Percentiles rank a stretch among this genome's conserved stretches.
These are phyloP conservation scores for Gymnoscopelus microlampas DNA, from an alignment of 2,797 vertebrate species.

Conservation along the genomic window DNA sequence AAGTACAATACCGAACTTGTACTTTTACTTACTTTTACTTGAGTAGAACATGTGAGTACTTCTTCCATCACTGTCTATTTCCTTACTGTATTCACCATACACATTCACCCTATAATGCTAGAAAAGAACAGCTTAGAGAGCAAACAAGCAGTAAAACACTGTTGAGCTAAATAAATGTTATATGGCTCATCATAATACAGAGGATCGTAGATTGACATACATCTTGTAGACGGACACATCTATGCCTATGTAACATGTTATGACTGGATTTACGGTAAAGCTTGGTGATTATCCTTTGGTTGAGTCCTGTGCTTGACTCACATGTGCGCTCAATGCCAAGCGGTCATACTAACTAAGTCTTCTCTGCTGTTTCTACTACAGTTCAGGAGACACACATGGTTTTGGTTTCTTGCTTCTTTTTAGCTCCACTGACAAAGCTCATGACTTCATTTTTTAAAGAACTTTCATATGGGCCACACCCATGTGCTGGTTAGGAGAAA, in stretches of 20 bases:
- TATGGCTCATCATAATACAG: too few relatives aligned
- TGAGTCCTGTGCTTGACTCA: conserved; percentile 24
- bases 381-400: conserved; percentile 48
- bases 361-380: conserved; percentile 25
- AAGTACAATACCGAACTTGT: too few relatives aligned
- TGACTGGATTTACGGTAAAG: conserved; percentile 41
- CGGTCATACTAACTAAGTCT: background rate
- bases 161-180: too few relatives aligned
- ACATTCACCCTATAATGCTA: too few relatives aligned
- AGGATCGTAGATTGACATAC: background rate
- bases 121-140: too few relatives aligned
- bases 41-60: too few relatives aligned
- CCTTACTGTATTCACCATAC: too few relatives aligned
- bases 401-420: conserved; percentile 24
- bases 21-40: too few relatives aligned
- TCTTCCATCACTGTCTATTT: too few relatives aligned
- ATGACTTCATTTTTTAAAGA: conserved; percentile 58
- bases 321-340: conserved; percentile 22
- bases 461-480: conserved; percentile 60
- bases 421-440: conserved; percentile 14
- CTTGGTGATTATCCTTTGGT: conserved; percentile 18
- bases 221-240: background rate
- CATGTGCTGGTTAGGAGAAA: conserved; percentile 20
- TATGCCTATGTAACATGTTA: conserved; percentile 12
- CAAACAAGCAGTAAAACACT: too few relatives aligned